Base-by-base conservation (phyloP, 2,113 vertebrate species). In the Actenoides hombroni region DNA sequence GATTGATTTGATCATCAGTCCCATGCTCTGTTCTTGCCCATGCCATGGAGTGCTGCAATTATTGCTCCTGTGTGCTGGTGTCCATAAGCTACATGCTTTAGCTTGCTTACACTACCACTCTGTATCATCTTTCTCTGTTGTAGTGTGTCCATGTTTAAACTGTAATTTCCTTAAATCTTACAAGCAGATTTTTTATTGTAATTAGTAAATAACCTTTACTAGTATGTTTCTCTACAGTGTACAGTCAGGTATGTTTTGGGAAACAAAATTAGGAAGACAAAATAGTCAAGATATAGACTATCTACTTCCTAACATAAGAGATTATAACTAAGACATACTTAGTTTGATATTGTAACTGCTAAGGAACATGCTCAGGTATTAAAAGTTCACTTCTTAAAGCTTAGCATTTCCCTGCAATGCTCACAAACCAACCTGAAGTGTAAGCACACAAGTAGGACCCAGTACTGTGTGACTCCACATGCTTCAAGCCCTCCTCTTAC, bases 31-130 rank as follows among this genome's bases (percentile, higher is more conserved):
- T 11, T 73, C 42, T 46, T 57, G 51, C 42, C 39, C 56, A 9
- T 20, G 8, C 26, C 80, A 2, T 6, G 10, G 25, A 26, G 6
- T 20, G 20, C 48, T 29, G 28, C 16, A 5, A 0, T 39, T 54
- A 37, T 0, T 42, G 28, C 51, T 59, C 31, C 0, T 0, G 0
- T 11, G 21, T 56, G 6, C 65, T 24, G 37, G 13, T 54, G 29
- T 42, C 60, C 24, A 6, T 46, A n/a, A 56, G 3, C 40, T 39
- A 9, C 16, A 3, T 1, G 39, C 18, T 53, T 80, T 46, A 9
- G 59, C 40, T 49, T n/a, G 15, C 37, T 74, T 49, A 44, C 0
- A 0, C 49, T 37, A 6, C 12, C 16, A 9, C 18, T 24, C 12
- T 17, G 2, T 26, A 11, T 37, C 42, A 53, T 20, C 48, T 48